Percentiles rank a stretch among this genome's conserved stretches.
Evolutionary conservation across 2,113 vertebrate species (phyloP).

Genomic region (Chroicocephalus ridibundus): DNA sequence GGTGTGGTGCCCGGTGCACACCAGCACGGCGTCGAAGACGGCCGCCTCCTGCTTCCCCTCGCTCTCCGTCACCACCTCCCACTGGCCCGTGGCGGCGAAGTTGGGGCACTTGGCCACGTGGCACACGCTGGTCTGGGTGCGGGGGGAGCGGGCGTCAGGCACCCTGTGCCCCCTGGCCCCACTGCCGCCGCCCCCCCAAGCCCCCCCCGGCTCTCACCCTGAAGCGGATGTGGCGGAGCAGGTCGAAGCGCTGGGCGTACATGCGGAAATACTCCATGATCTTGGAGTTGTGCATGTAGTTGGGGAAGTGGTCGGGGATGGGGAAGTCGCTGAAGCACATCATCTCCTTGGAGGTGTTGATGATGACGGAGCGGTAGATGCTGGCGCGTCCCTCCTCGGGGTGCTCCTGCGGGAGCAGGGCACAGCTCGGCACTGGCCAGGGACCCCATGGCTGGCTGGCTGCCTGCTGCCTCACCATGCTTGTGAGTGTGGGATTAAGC

Average conservation of each 20-base stretch:
- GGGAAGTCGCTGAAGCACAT: conserved; percentile 93
- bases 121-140: conserved; percentile 79
- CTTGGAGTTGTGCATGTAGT: conserved; percentile 85
- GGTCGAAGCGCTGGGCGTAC: conserved; percentile 82
- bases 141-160: background rate
- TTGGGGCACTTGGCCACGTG: conserved; percentile 76
- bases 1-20: conserved; percentile 85
- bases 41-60: conserved; percentile 68
- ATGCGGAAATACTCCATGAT: conserved; percentile 84
- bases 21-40: conserved; percentile 83
- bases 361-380: conserved; percentile 85
- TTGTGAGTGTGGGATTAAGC: background rate
- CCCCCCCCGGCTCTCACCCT: conserved; percentile 67
- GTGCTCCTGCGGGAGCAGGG: conserved; percentile 68
- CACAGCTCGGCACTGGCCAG: rapidly evolving
- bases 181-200: rapidly evolving
- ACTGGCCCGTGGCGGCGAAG: conserved; percentile 83
- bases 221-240: conserved; percentile 79
- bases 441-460: background rate
- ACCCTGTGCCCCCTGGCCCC: rapidly evolving
- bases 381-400: conserved; percentile 74
- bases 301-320: conserved; percentile 84
- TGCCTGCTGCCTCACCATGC: rapidly evolving
- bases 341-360: conserved; percentile 92
- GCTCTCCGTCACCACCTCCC: conserved; percentile 80